These are phyloP conservation scores for Balanococcus diminutus DNA, from an alignment of 2,888 invertebrate species.

Conservation along the genomic window DNA sequence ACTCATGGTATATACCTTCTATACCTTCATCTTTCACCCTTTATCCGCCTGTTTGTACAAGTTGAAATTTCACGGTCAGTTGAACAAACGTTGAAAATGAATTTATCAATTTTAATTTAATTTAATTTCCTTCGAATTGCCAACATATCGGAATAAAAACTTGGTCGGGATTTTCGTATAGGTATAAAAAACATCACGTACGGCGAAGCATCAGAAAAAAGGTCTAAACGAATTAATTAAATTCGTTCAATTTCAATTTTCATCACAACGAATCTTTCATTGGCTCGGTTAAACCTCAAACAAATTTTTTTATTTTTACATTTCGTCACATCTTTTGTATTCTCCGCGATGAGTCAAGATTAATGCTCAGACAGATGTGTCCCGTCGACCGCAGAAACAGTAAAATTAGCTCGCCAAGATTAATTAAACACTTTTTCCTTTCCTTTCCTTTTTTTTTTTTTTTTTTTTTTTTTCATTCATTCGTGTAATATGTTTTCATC, in stretches of 20 bases:
- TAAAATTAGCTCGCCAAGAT: background rate
- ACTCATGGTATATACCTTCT: background rate
- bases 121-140: background rate
- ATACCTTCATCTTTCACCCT: background rate
- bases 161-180: background rate
- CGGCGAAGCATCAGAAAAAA: background rate
- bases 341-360: background rate
- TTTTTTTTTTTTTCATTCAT: too few relatives aligned
- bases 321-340: background rate
- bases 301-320: background rate
- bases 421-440: background rate
- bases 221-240: background rate
- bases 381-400: background rate
- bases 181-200: background rate
- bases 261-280: background rate
- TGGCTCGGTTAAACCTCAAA: background rate
- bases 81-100: background rate
- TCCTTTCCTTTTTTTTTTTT: too few relatives aligned
- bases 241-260: background rate
- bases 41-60: background rate
- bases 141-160: background rate
- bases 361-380: background rate
- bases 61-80: conserved; percentile 3
- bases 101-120: conserved; percentile 8
- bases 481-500: background rate